These are phyloP conservation scores for Microtus montanus DNA, from an alignment of 2,113 vertebrate genomes.

Conservation along the genomic window DNA sequence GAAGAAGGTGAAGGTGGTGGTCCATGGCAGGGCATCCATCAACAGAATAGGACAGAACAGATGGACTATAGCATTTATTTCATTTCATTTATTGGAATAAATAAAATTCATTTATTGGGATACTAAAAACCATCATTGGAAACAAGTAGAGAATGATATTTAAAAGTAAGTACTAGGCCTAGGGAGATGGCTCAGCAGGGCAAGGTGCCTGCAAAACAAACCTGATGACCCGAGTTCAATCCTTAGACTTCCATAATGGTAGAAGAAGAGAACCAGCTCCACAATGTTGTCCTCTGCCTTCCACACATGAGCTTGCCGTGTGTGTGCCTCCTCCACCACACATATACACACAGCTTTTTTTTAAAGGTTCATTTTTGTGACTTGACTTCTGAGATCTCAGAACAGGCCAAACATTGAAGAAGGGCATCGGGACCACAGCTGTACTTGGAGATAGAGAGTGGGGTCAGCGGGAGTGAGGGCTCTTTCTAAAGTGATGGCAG, in stretches of 20 bases:
- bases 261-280: neutral
- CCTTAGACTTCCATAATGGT: neutral
- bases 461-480: neutral
- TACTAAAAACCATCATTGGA: neutral
- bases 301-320: neutral
- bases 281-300: too few species aligned
- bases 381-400: neutral
- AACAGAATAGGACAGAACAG: neutral
- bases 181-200: neutral
- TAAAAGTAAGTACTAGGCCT: neutral
- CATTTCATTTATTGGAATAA: too few species aligned
- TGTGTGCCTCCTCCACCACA: neutral
- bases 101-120: too few species aligned
- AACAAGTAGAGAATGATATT: neutral
- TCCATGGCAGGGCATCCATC: neutral
- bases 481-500: neutral
- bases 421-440: neutral
- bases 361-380: neutral
- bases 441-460: neutral
- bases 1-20: too few species aligned
- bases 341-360: neutral
- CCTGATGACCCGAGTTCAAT: too few species aligned
- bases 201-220: neutral
- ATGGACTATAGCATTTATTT: too few species aligned
- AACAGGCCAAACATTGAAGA: neutral